Evolutionary conservation across 2,113 vertebrate species (phyloP).

Genomic region (Carettochelys insculpta): DNA sequence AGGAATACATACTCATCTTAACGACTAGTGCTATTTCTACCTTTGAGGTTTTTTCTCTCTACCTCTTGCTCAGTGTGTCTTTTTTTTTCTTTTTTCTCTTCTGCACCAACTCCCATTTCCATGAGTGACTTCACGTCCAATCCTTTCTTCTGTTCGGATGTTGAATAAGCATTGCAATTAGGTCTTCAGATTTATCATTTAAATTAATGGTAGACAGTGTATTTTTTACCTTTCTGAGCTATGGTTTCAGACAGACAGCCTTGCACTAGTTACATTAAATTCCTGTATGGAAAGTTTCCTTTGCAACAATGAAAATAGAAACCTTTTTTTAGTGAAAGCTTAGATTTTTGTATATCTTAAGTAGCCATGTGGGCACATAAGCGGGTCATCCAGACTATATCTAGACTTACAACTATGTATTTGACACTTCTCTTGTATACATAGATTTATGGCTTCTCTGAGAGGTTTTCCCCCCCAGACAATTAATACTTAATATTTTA

Average conservation of each 20-base stretch:
- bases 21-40: background rate
- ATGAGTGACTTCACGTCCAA: background rate
- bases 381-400: background rate
- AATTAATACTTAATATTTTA: background rate
- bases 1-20: background rate
- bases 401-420: background rate
- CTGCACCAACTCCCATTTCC: background rate
- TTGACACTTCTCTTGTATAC: background rate
- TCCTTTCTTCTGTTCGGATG: background rate
- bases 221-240: background rate
- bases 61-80: background rate
- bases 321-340: background rate
- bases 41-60: background rate
- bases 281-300: background rate
- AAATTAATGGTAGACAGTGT: background rate
- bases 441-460: background rate
- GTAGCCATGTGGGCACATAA: background rate
- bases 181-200: background rate
- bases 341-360: background rate
- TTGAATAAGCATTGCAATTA: background rate
- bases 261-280: background rate
- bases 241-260: background rate
- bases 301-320: rapidly evolving
- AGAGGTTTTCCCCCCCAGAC: background rate
- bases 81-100: background rate